phyloP scores from a whole-genome alignment of 2,113 vertebrate genomes.

The Chinchilla lanigera region DNA sequence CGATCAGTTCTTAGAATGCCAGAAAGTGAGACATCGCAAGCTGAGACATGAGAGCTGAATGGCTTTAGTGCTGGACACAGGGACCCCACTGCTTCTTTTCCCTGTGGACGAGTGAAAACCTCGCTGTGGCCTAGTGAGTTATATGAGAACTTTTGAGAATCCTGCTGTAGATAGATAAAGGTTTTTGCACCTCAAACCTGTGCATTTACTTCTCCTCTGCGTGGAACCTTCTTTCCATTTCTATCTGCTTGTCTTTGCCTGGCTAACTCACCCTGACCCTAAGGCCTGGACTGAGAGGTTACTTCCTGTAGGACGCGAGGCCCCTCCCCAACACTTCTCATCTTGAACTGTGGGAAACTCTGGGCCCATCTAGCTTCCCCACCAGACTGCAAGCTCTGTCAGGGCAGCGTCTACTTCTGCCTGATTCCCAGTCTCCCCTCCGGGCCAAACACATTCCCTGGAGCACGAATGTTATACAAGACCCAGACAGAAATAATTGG shows the following conservation, averaged over 20 bases:
- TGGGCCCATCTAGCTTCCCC: not conserved
- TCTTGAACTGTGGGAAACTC: fast-evolving
- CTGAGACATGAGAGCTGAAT: not conserved
- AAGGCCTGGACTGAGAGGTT: not conserved
- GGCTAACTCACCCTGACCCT: not conserved
- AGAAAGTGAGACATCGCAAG: constrained; percentile 21
- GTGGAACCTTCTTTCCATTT: not conserved
- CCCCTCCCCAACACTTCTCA: not conserved
- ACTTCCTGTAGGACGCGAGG: not conserved
- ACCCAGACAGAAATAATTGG: constrained; percentile 32
- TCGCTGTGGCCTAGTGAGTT: not conserved
- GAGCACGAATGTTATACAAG: constrained; percentile 10
- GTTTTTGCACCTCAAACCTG: not conserved
- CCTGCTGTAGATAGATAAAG: not conserved
- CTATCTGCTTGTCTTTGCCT: not conserved
- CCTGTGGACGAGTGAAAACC: not conserved
- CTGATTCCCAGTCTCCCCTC: not conserved
- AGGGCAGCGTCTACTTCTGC: not conserved
- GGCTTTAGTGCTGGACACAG: constrained; percentile 20
- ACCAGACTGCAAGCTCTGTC: not conserved
- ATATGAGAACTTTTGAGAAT: not conserved
- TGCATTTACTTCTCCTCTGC: not conserved
- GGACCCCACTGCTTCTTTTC: not conserved
- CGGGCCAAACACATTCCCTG: constrained; percentile 36
- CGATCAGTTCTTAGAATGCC: not conserved